Evolutionary conservation across 64 coral and sea anemone species (phyloP).

Genomic region (Stichodactyla helianthus): DNA sequence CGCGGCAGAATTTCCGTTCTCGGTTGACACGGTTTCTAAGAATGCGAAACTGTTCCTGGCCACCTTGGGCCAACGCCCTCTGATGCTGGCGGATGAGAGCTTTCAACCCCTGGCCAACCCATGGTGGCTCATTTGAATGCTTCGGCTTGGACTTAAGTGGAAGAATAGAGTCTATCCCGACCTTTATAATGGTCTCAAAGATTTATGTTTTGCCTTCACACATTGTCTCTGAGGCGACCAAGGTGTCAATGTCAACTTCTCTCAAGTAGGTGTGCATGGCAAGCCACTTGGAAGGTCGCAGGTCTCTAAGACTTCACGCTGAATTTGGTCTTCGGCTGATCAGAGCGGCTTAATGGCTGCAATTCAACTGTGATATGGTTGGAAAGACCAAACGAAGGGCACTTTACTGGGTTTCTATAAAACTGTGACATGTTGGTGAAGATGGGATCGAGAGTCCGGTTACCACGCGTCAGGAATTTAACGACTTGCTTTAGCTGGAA

Average conservation of each 20-base stretch:
- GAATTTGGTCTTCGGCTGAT: background rate
- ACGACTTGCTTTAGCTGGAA: background rate
- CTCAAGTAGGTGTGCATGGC: background rate
- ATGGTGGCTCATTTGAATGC: background rate
- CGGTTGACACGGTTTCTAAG: constrained; percentile 26
- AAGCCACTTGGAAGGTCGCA: background rate
- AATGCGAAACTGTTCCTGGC: background rate
- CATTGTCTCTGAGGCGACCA: background rate
- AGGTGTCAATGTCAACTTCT: background rate
- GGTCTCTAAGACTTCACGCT: background rate
- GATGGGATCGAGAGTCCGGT: background rate
- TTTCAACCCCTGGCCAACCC: constrained; percentile 10
- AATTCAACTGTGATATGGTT: background rate
- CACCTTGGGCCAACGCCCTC: background rate
- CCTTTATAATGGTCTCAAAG: background rate
- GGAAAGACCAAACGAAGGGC: constrained; percentile 2
- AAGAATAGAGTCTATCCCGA: constrained; percentile 6
- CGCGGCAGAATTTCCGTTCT: background rate
- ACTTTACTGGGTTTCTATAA: background rate
- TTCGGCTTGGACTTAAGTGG: constrained; percentile 11
- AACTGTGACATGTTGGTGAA: background rate
- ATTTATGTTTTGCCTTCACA: constrained; percentile 2
- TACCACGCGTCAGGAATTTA: background rate
- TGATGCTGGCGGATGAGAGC: background rate
- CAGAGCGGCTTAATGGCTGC: background rate